Evolutionary conservation across 2,797 vertebrate species (phyloP).

Genomic region (Amazonetta brasiliensis): DNA sequence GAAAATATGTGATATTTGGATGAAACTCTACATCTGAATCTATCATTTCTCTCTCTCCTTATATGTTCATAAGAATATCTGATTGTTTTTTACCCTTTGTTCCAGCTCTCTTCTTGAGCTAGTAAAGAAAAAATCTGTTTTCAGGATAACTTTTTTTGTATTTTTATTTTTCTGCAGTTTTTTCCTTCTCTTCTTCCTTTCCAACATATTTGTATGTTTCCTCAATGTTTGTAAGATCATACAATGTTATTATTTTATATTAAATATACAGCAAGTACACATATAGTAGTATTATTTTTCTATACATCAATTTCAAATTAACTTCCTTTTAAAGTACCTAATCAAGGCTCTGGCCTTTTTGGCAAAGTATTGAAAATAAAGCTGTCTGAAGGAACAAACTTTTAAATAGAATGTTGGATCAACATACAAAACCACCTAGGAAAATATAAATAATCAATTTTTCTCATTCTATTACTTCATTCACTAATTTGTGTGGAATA

Average conservation of each 20-base stretch:
- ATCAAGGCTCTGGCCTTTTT: neutral
- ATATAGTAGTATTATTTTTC: neutral
- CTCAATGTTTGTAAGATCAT: neutral
- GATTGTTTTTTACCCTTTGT: neutral
- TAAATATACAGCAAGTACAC: neutral
- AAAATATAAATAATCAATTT: neutral
- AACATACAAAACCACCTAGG: neutral
- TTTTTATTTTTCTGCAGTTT: neutral
- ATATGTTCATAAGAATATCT: neutral
- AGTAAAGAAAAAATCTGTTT: neutral
- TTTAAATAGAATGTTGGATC: neutral
- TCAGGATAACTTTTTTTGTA: accelerated
- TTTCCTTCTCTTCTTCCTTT: neutral
- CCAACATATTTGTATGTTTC: neutral
- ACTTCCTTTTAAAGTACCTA: neutral
- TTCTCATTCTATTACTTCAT: neutral
- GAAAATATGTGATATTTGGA: neutral
- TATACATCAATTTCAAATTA: neutral
- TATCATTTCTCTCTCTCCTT: neutral
- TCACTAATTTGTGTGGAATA: neutral
- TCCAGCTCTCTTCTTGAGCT: neutral
- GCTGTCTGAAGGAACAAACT: neutral
- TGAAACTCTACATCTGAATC: neutral
- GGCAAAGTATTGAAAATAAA: neutral
- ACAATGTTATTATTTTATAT: neutral